Conservation (phyloP, 2,113 vertebrate genomes). For the Daphoenositta chrysoptera region DNA sequence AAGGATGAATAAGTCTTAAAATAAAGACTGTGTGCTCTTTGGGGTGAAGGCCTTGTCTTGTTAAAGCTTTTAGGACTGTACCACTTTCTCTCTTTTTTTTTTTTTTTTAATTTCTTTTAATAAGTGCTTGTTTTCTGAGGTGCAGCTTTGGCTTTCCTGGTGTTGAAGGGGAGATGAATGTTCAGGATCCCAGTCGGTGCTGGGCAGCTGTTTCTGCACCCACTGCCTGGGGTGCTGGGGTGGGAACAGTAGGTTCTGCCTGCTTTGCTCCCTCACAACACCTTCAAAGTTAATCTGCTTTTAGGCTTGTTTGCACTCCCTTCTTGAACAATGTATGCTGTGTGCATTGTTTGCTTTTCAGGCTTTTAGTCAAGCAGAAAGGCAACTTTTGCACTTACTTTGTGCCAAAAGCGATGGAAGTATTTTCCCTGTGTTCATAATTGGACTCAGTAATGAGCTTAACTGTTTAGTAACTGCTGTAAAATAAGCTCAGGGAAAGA, state of each 20-base stretch:
- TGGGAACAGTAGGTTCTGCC: neutral
- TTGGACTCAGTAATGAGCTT: neutral
- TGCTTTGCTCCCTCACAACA: neutral
- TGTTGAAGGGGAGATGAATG: rapidly evolving
- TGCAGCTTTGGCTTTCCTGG: neutral
- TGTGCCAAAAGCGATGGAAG: neutral
- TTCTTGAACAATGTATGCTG: neutral
- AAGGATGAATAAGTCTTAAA: neutral
- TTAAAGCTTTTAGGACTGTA: neutral
- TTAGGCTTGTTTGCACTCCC: neutral
- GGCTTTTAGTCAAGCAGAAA: constrained; percentile 7
- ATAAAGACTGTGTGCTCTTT: neutral
- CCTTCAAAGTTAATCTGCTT: neutral
- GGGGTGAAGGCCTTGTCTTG: neutral
- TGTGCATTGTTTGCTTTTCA: constrained; percentile 13
- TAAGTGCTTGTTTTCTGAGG: neutral
- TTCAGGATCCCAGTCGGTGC: rapidly evolving
- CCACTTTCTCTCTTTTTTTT: neutral
- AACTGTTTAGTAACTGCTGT: neutral
- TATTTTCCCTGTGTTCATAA: neutral
- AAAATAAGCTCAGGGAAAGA: neutral
- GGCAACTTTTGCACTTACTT: neutral
- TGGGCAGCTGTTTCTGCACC: rapidly evolving
- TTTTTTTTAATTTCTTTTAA: neutral
- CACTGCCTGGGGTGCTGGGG: neutral